phyloP scores from a whole-genome alignment of 2,888 invertebrate genomes.

The Cataglyphis albicans region DNA sequence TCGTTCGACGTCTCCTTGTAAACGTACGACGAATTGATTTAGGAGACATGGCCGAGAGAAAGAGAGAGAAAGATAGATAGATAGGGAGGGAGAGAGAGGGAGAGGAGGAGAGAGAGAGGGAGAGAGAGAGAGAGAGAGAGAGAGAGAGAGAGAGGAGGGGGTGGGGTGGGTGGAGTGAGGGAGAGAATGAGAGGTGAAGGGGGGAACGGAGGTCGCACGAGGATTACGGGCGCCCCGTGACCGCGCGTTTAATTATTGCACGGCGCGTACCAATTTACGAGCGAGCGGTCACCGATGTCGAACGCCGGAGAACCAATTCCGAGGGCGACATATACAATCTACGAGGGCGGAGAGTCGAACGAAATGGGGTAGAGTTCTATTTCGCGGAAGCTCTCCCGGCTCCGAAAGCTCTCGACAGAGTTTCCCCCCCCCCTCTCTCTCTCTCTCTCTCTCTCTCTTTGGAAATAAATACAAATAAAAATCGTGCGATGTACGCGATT shows the following conservation, averaged over 20 bases:
- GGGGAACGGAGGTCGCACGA: background rate
- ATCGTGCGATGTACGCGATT: background rate
- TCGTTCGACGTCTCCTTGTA: constrained; percentile 33
- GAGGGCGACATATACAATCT: constrained; percentile 54
- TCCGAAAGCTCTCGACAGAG: background rate
- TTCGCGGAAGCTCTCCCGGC: background rate
- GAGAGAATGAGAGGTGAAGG: background rate
- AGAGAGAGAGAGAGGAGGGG: too few species aligned
- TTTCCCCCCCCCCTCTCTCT: background rate
- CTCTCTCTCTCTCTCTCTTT: background rate
- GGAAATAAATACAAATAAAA: constrained; percentile 19
- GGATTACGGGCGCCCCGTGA: constrained; percentile 41
- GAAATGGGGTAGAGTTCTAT: constrained; percentile 26
- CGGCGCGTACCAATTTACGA: constrained; percentile 59
- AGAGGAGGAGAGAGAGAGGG: too few species aligned
- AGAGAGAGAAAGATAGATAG: background rate
- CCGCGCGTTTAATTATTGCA: constrained; percentile 60
- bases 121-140: too few species aligned
- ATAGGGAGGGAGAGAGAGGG: too few species aligned
- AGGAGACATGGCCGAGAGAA: constrained; percentile 8
- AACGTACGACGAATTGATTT: constrained; percentile 43
- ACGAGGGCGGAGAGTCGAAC: constrained; percentile 33
- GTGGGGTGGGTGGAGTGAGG: too few species aligned
- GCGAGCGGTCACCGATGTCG: constrained; percentile 58
- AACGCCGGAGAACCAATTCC: constrained; percentile 58